Percentiles rank a stretch among this genome's conserved stretches.
Evolutionary conservation across 2,888 invertebrate species (phyloP).

Genomic region (Leptinotarsa haldemani): DNA sequence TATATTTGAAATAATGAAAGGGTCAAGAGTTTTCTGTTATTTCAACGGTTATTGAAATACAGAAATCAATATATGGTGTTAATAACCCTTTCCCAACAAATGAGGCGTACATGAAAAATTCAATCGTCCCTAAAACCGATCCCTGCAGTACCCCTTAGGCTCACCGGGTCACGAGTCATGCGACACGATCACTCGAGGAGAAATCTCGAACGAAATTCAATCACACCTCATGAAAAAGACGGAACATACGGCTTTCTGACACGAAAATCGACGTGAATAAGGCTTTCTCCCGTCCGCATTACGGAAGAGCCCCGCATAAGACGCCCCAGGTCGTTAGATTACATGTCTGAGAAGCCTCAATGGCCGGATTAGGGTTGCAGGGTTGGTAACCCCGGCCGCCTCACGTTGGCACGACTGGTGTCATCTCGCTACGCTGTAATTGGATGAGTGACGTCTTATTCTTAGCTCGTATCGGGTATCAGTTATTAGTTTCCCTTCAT

Average conservation of each 20-base stretch:
- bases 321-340: slow-evolving; percentile 52
- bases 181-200: background rate
- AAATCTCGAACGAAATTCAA: slow-evolving; percentile 3
- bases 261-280: slow-evolving; percentile 23
- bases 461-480: slow-evolving; percentile 61
- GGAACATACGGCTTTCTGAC: slow-evolving; percentile 26
- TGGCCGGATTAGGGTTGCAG: slow-evolving; percentile 59
- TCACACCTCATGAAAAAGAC: slow-evolving; percentile 8
- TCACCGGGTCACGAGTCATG: background rate
- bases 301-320: slow-evolving; percentile 32
- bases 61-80: too few species aligned
- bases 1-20: too few species aligned
- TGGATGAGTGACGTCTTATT: slow-evolving; percentile 63
- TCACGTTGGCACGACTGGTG: slow-evolving; percentile 46
- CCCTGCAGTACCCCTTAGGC: background rate
- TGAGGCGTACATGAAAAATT: background rate
- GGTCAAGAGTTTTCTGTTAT: too few species aligned
- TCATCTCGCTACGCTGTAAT: slow-evolving; percentile 57
- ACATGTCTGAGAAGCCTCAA: slow-evolving; percentile 58
- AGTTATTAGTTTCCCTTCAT: slow-evolving; percentile 58
- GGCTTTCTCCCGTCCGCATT: slow-evolving; percentile 13
- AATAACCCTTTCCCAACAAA: background rate
- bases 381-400: slow-evolving; percentile 60
- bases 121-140: background rate
- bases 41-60: too few species aligned